Conservation (phyloP, 1,140 invertebrate genomes). For the Drosophila trapezifrons region DNA sequence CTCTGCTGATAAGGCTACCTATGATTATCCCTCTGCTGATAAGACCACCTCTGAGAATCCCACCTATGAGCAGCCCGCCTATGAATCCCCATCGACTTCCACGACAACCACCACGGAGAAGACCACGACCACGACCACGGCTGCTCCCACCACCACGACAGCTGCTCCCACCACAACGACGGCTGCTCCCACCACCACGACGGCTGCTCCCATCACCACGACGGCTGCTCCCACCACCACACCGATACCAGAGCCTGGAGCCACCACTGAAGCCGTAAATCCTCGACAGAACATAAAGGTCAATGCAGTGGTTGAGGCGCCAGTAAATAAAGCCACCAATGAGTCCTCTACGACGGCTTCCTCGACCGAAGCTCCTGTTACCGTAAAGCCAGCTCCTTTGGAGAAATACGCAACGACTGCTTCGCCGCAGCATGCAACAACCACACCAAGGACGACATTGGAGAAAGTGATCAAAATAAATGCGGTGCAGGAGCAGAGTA, state of each 20-base stretch:
- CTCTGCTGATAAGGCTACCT: not conserved
- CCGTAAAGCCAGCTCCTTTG: not conserved
- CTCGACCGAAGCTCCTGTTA: slow-evolving; percentile 3
- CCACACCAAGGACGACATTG: slow-evolving; percentile 2
- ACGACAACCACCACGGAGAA: not conserved
- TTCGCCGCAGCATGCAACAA: slow-evolving; percentile 7
- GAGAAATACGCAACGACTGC: slow-evolving; percentile 19
- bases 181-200: not conserved
- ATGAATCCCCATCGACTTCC: not conserved
- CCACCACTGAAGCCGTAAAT: not conserved
- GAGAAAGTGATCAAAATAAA: slow-evolving; percentile 10
- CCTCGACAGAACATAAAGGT: slow-evolving; percentile 21
- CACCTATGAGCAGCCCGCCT: not conserved
- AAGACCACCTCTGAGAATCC: not conserved
- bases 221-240: not conserved
- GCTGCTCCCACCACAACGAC: no score
- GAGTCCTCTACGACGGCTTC: not conserved
- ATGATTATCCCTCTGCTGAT: not conserved
- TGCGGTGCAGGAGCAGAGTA: not conserved
- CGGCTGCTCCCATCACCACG: not conserved
- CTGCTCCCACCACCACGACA: not conserved
- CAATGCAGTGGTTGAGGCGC: slow-evolving; percentile 12
- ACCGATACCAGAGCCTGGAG: not conserved
- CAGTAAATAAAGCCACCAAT: not conserved
- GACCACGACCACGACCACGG: no score